Percentiles rank a stretch among this genome's conserved stretches.
Conservation (phyloP, 2,888 invertebrate genomes). For the Pelosia muscerda region DNA sequence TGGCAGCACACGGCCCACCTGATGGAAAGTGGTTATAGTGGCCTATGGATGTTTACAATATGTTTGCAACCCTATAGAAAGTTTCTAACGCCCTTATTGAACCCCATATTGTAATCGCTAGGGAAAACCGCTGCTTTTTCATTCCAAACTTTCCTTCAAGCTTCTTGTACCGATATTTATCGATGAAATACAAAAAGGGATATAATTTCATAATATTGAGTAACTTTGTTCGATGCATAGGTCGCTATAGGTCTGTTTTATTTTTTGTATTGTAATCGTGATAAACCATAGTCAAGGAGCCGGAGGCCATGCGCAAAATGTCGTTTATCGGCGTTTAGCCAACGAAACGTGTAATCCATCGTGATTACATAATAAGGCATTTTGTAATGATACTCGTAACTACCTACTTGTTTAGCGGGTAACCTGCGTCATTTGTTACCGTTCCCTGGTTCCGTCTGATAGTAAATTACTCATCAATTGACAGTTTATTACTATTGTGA, state of each 20-base stretch:
- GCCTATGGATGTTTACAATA: too few species aligned
- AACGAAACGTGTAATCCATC: constrained; percentile 72
- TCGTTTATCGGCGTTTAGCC: constrained; percentile 82
- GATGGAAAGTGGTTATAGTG: too few species aligned
- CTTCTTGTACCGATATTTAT: too few species aligned
- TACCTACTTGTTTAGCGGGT: constrained; percentile 36
- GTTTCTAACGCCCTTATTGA: too few species aligned
- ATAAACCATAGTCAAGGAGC: constrained; percentile 40
- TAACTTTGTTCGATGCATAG: too few species aligned
- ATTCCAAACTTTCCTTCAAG: too few species aligned
- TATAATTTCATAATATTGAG: too few species aligned
- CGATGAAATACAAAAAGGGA: too few species aligned
- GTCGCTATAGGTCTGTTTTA: constrained; percentile 19
- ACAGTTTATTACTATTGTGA: constrained; percentile 2
- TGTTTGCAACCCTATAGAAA: too few species aligned
- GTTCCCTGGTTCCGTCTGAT: constrained; percentile 27
- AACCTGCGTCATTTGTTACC: constrained; percentile 8
- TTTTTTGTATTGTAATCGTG: constrained; percentile 28
- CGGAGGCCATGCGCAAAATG: constrained; percentile 53
- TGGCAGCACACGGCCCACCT: too few species aligned
- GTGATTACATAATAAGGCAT: constrained; percentile 76
- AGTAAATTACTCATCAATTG: constrained; percentile 16
- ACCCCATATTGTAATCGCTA: too few species aligned
- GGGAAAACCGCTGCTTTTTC: too few species aligned
- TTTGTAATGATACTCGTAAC: constrained; percentile 60